phyloP scores from a whole-genome alignment of 2,113 vertebrate genomes.

The Morphnarchus princeps region DNA sequence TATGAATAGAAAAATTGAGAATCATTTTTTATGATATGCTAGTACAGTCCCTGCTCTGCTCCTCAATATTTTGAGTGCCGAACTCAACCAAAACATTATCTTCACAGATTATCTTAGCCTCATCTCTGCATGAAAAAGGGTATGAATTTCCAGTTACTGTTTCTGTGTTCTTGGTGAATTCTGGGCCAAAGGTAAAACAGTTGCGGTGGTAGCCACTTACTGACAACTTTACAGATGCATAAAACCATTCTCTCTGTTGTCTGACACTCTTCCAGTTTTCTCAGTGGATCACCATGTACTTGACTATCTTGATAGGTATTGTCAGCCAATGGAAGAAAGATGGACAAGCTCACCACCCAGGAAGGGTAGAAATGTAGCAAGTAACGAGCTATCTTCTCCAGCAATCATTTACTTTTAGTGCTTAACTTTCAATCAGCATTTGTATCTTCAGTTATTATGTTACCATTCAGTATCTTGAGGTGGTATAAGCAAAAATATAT shows the following conservation, averaged over 20 bases:
- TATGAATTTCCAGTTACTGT: background rate
- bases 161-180: background rate
- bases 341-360: background rate
- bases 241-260: background rate
- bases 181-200: background rate
- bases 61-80: background rate
- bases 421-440: background rate
- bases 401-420: background rate
- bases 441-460: constrained; percentile 8
- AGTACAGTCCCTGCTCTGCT: background rate
- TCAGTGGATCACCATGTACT: background rate
- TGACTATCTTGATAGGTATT: background rate
- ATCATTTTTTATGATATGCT: background rate
- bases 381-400: background rate
- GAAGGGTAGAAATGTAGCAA: constrained; percentile 1
- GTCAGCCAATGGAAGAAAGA: background rate
- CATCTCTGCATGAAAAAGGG: background rate
- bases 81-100: background rate
- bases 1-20: background rate
- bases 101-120: background rate
- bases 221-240: background rate
- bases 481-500: constrained; percentile 7
- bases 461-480: constrained; percentile 21
- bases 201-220: background rate
- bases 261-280: background rate